Evolutionary conservation across 1,140 invertebrate genomes (phyloP).

Genomic region (Asobara japonica): DNA sequence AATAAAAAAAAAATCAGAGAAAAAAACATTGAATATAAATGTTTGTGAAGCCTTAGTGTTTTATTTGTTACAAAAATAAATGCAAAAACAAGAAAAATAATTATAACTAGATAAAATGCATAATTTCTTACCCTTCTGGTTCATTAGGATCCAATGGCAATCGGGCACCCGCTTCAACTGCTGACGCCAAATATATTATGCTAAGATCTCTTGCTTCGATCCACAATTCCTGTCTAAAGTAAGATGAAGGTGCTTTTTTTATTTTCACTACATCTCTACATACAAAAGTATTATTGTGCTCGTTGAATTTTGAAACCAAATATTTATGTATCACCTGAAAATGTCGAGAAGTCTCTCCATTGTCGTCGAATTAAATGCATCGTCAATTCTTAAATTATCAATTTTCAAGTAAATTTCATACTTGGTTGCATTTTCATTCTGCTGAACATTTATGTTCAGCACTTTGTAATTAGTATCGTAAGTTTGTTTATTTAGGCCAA

Average conservation of each 20-base stretch:
- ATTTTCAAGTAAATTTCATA: slow-evolving; percentile 89
- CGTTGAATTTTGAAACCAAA: slow-evolving; percentile 8
- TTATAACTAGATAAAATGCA: neutral
- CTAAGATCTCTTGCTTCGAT: slow-evolving; percentile 74
- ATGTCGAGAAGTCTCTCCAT: slow-evolving; percentile 79
- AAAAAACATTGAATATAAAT: neutral
- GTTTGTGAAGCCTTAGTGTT: neutral
- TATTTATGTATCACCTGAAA: slow-evolving; percentile 66
- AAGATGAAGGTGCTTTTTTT: neutral
- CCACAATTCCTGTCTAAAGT: slow-evolving; percentile 66
- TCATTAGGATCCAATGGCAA: slow-evolving; percentile 83
- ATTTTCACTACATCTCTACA: neutral
- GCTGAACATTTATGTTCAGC: slow-evolving; percentile 72
- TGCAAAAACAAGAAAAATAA: neutral
- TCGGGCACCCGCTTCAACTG: slow-evolving; percentile 83
- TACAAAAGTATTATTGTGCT: neutral
- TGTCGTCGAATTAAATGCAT: slow-evolving; percentile 76
- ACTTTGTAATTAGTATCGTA: slow-evolving; percentile 78
- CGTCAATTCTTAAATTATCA: slow-evolving; percentile 86
- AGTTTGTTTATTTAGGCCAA: slow-evolving; percentile 79
- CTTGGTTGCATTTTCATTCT: slow-evolving; percentile 74
- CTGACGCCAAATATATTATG: slow-evolving; percentile 84
- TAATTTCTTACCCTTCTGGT: slow-evolving; percentile 80
- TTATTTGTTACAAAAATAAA: too few species aligned
- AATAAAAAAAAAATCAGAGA: neutral